Evolutionary conservation across 2,113 vertebrate genomes (phyloP), one percentile per base, ranked within the genome.

Genomic region (Montifringilla adamsi): DNA sequence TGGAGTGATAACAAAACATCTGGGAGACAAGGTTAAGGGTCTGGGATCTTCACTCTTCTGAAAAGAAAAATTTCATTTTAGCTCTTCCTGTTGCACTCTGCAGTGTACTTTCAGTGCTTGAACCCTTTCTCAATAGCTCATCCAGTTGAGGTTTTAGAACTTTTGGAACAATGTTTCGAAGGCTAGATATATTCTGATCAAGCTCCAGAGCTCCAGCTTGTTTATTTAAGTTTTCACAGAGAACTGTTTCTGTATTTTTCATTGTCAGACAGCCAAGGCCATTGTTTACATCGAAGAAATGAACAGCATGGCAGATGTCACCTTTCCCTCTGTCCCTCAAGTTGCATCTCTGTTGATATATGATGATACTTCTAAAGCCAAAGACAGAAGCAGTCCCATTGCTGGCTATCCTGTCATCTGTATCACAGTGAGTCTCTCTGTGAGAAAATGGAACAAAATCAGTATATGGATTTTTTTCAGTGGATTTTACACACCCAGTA

Each of bases 221-320:
- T 68, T 91, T 84, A 55, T 75, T 77, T 78, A 78, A 68, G 28
- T 56, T 41, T 83, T 93, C n/a, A 84, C 44, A 55, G 49, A 59
- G 30, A 70, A 30, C 26, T 95, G 26, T 89, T 81, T 90, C 21
- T 95, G 18, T 75, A 78, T 67, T 96, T 91, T 95, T 96, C 91
- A 30, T 75, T 84, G 69, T 56, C 95, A 99, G 99, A 90, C 97
- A 50, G 98, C 97, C 87, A 99, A 99, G 96, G 99, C 98, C 37
- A 99, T 99, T 64, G 98, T 99, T 58, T 99, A 99, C 93, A 99
- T 99, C 41, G 99, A 99, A 96, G 99, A 99, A 97, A 97, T 97
- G 87, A 98, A 98, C 97, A 99, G 98, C 95, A 98, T 99, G 99
- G 99, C 99, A 8, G 99, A 99, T 30, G 99, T 99, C 94, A 99